Evolutionary conservation across 1,140 invertebrate species (phyloP), one percentile per base, ranked within the genome.

Genomic region (Diachasmimorpha longicaudata): DNA sequence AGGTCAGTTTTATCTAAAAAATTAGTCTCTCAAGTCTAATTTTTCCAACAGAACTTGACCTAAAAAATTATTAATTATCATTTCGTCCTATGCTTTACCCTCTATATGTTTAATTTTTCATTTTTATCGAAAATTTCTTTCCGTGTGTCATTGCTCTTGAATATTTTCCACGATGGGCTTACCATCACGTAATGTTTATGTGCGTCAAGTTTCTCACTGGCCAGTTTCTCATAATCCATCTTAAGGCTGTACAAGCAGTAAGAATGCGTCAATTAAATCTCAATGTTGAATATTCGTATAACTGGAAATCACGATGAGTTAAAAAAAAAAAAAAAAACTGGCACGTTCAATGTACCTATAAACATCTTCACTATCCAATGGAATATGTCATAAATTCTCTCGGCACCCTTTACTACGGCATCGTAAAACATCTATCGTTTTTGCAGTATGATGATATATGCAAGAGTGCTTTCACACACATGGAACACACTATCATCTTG

Each of bases 131-230:
- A n/a, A n/a, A n/a, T n/a, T n/a, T n/a, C n/a, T n/a, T n/a, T n/a
- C n/a, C n/a, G n/a, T n/a, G n/a, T 31, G 31, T 6, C 6, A 31
- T 31, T 31, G 31, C 31, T 31, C 31, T 31, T 31, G 23, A 52
- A 21, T 58, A 70, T 72, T 77, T 42, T 75, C 79, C 80, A 76
- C 82, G 75, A 58, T 46, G 4, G 82, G 84, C 83, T 95, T 93
- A 98, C 96, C 97, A 99, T 99, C 82, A 98, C 97, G 91, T 98
- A 99, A 93, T 98, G 96, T 89, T 97, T 93, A 90, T 98, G 97
- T 94, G 98, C 98, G 92, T 99, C 97, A 80, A 96, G 98, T 93
- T 99, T 99, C 90, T 99, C 98, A 90, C 95, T 96, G 77, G 95
- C 96, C 86, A 99, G 91, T 91, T 99, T 99, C 91, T 99, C 97